Evolutionary conservation across 2,797 vertebrate genomes (phyloP), one percentile per base, ranked within the genome.

Genomic region (Sardinella longiceps): DNA sequence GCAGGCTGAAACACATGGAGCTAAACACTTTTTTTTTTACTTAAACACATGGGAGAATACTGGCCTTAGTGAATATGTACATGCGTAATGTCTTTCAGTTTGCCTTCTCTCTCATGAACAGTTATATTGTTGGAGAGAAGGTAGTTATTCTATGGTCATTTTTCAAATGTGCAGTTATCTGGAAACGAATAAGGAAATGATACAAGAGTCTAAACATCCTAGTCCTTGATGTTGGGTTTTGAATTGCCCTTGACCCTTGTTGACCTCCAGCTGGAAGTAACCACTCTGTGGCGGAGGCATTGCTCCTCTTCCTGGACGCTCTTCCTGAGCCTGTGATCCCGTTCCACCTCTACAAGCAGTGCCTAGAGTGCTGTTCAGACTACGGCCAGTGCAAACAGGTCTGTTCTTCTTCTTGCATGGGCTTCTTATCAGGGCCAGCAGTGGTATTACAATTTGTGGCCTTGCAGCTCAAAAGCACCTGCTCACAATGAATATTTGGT

Each of bases 241-340:
- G 6, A 43, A 9, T 23, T 39, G 11, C 70, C 92, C 91, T 95
- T 95, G 89, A 95, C 92, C 56, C 18, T 6, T 80, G 25, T 11
- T 85, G 46, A 88, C 80, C 30, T 83, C 7, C 92, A 99, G 98
- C 96, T 74, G 97, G 97, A 86, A 98, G 96, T 93, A 98, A 97
- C 90, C 98, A 99, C 92, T 99, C 98, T 0, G 96, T 99, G 82
- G 97, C 98, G 0, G 98, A 99, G 91, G 98, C 98, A 0, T 90
- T 99, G 91, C 95, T 99, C 85, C 95, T 99, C 53, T 99, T 99
- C 90, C 91, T 99, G 66, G 98, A 99, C 84, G 97, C 97, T 82
- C 96, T 99, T 51, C 98, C 98, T 0, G 97, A 99, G 88, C 98
- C 98, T 0, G 96, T 99, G 53, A 89, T 99, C 88, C 97, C 97